Evolutionary conservation across 2,888 invertebrate species (phyloP), one percentile per base, ranked within the genome.

Genomic region (Cephus runcator): DNA sequence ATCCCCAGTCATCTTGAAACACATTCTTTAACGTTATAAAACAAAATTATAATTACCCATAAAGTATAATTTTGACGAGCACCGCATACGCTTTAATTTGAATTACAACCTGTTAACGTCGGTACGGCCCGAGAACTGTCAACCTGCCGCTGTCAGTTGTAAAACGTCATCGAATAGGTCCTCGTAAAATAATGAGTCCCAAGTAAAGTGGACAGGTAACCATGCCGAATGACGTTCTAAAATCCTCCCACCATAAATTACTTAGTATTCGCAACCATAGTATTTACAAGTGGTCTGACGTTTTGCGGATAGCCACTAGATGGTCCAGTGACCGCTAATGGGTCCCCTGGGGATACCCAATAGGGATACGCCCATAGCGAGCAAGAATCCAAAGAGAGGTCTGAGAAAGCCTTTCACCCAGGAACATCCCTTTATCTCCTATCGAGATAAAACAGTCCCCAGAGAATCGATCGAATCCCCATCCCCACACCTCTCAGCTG

Each of bases 241-340:
- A 71, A 85, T 86, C 80, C 84, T 79, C 82, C 77, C 79, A 81
- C 85, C 87, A 87, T 88, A 89, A 89, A 88, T 89, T 88, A 86
- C 86, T 86, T 86, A 84, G 84, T 81, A 85, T 86, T 84, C 81
- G 78, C 80, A 78, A 79, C 56, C 56, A 56, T 56, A 23, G 23
- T 56, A 82, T 82, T 85, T 83, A 82, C 79, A 78, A 86, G 80
- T 74, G 80, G 34, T 76, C 71, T 77, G 73, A 75, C 74, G 79
- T 84, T 87, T 88, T 88, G 89, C 85, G 89, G 88, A 88, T 81
- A 81, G 85, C 85, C 83, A 56, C 79, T 84, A 79, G 79, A 84
- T 85, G 77, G 76, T 81, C 80, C 80, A 81, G 83, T 81, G 86
- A 88, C 87, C 87, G 85, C 86, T 87, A 89, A 88, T 87, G 86